Percentiles rank a stretch among this genome's conserved stretches.
Conservation (phyloP, 2,888 invertebrate genomes). For the Thecophora atra region DNA sequence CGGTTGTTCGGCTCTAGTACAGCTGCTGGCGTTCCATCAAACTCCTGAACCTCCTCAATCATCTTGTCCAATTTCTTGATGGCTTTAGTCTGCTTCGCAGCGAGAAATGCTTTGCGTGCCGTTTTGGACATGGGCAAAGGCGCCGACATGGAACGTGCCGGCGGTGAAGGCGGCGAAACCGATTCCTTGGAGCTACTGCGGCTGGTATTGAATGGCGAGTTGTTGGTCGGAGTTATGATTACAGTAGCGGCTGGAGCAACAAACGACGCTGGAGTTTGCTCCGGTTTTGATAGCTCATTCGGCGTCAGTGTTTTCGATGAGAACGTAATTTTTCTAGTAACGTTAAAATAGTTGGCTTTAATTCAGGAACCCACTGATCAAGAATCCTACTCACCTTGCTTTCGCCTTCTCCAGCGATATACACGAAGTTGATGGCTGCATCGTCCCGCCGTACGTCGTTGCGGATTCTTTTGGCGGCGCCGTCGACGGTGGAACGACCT, state of each 20-base stretch:
- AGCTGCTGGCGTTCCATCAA: conserved; percentile 61
- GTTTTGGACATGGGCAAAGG: conserved; percentile 60
- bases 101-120: conserved; percentile 60
- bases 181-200: conserved; percentile 54
- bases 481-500: conserved; percentile 65
- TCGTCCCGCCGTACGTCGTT: conserved; percentile 48
- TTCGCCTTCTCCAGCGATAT: conserved; percentile 54
- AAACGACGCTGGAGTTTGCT: conserved; percentile 2
- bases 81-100: conserved; percentile 64
- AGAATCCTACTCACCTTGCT: conserved; percentile 53
- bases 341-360: conserved; percentile 18
- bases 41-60: conserved; percentile 65
- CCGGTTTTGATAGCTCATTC: conserved; percentile 21
- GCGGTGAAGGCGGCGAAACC: conserved; percentile 55
- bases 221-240: conserved; percentile 43
- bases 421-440: conserved; percentile 45
- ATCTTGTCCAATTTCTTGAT: conserved; percentile 66
- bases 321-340: conserved; percentile 59
- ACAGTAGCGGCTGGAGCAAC: conserved; percentile 11
- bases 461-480: conserved; percentile 64
- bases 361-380: not conserved
- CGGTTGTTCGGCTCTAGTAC: conserved; percentile 51
- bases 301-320: conserved; percentile 48
- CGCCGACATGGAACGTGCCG: conserved; percentile 54
- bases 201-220: conserved; percentile 44